A percentile compares a stretch with the other conserved stretches of the same genome.
Conservation (phyloP, 2,888 invertebrate genomes). For the Bombylius major region DNA sequence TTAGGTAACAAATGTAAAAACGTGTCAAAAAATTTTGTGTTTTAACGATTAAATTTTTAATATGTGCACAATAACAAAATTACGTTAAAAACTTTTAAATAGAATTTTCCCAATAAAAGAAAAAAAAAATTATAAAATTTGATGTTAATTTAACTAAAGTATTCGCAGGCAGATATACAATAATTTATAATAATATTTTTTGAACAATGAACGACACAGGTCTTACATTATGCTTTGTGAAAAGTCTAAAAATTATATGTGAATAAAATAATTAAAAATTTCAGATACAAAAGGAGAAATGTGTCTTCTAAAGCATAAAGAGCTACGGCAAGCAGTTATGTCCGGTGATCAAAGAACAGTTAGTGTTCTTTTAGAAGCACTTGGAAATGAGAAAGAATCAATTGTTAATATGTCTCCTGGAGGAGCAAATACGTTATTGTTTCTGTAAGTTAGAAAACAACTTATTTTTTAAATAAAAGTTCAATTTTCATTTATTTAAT, state of each 20-base stretch:
- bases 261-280: background rate
- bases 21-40: background rate
- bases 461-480: background rate
- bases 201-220: no score
- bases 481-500: background rate
- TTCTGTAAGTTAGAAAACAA: conserved; percentile 50
- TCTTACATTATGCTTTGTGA: no score
- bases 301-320: conserved; percentile 57
- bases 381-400: conserved; percentile 53
- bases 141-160: no score
- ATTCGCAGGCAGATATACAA: no score
- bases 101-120: background rate
- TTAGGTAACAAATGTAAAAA: conserved; percentile 34
- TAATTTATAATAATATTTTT: no score
- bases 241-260: no score
- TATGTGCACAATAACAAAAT: background rate
- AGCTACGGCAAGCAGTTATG: conserved; percentile 62
- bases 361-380: conserved; percentile 49
- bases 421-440: conserved; percentile 77
- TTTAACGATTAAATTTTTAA: background rate
- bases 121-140: no score
- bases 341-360: conserved; percentile 59
- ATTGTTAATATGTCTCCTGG: conserved; percentile 79
- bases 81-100: background rate
- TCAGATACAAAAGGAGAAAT: conserved; percentile 51